Percentiles rank a stretch among this genome's conserved stretches.
Conservation (phyloP, 2,113 vertebrate species). For the Callipepla californica region DNA sequence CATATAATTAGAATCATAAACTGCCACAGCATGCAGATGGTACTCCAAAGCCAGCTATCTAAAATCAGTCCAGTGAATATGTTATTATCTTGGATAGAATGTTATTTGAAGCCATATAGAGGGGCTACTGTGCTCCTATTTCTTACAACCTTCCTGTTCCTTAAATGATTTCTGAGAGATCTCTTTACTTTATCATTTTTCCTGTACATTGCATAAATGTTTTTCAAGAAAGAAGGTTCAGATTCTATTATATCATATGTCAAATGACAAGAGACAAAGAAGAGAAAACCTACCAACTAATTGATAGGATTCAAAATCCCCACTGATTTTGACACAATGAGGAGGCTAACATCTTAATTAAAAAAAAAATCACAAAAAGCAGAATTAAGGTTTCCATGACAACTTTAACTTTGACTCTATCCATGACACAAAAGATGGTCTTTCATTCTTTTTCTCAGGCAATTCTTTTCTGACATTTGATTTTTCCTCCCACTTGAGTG, state of each 20-base stretch:
- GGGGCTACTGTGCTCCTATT: not conserved
- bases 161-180: not conserved
- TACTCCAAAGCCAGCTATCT: constrained; percentile 18
- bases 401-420: constrained; percentile 46
- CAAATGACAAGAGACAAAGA: constrained; percentile 9
- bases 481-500: constrained; percentile 21
- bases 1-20: constrained; percentile 19
- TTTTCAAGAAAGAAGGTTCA: not conserved
- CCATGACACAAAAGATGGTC: constrained; percentile 8
- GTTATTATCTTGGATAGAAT: constrained; percentile 28
- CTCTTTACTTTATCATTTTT: constrained; percentile 22
- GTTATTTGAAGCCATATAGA: constrained; percentile 12
- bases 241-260: not conserved
- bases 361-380: not conserved
- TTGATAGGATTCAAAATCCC: constrained; percentile 5
- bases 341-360: not conserved
- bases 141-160: not conserved
- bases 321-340: constrained; percentile 39
- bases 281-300: constrained; percentile 16
- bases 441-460: constrained; percentile 17
- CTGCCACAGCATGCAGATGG: constrained; percentile 39
- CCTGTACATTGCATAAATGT: not conserved
- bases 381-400: constrained; percentile 45
- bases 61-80: constrained; percentile 7
- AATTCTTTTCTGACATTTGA: constrained; percentile 37